Base-by-base conservation (phyloP, 2,113 vertebrate genomes). In the Forbesichthys papilliferus region DNA sequence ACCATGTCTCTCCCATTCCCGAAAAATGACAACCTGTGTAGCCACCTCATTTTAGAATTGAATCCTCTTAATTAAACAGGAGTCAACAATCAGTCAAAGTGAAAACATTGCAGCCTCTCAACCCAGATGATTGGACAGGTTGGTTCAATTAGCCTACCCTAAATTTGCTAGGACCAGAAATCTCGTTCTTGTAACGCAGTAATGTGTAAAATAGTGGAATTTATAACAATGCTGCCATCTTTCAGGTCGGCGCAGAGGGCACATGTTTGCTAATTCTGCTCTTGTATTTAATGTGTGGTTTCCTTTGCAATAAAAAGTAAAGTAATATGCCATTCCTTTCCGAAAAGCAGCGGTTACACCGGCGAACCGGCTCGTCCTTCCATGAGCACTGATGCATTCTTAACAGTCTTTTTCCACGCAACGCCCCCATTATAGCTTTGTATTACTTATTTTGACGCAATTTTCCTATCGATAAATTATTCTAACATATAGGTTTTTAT, bases 401-500 rank as follows among this genome's bases (percentile, higher is more conserved):
- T 81, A 88, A 86, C 86, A 80, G 84, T 81, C 83, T 86, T 83
- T 76, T 67, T 5, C 68, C 52, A 52, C 85, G 72, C 82, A 81
- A 81, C 80, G 75, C 85, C 85, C 84, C 77, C 79, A 84, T 87
- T 87, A 91, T 91, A 88, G 85, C 90, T 87, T 88, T 89, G 87
- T 91, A 90, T 90, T 90, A 89, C 86, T 89, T 89, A 84, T 84
- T 73, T 86, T 89, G 85, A 85, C 66, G 83, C 84, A 68, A 81
- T 88, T 90, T 89, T 83, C 87, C 61, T 86, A 73, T 85, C 72
- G 87, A 91, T 86, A 89, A 87, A 90, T 88, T 88, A 90, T 89
- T 87, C 82, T 86, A 86, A 84, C 86, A 89, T 88, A 89, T 88
- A 84, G 83, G 86, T 91, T 89, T 90, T 85, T 86, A 89, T 90